Evolutionary conservation across 2,888 invertebrate species (phyloP).

Genomic region (Hetaerina titia): DNA sequence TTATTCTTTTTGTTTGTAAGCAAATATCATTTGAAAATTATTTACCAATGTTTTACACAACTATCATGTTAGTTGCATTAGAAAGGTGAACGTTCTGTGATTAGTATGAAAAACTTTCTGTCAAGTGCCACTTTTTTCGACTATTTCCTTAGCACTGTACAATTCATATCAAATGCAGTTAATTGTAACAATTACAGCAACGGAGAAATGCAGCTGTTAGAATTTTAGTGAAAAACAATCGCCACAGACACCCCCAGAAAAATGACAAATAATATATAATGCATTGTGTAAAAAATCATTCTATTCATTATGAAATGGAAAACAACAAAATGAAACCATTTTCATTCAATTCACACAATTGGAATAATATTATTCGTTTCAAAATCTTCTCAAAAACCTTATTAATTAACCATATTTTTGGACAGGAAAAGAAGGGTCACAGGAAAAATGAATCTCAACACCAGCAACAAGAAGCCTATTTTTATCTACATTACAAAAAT

Average conservation of each 20-base stretch:
- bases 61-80: slow-evolving; percentile 10
- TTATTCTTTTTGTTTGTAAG: too few species aligned
- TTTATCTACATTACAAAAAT: slow-evolving; percentile 66
- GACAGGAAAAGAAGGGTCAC: slow-evolving; percentile 64
- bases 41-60: neutral
- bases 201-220: slow-evolving; percentile 45
- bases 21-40: neutral
- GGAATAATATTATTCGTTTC: neutral
- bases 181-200: slow-evolving; percentile 12
- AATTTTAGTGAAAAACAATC: neutral
- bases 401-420: neutral
- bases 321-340: neutral
- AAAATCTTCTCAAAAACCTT: neutral
- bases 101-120: neutral
- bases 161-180: slow-evolving; percentile 49
- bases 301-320: slow-evolving; percentile 20
- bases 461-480: slow-evolving; percentile 60
- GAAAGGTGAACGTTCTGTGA: neutral
- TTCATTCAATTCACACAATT: neutral
- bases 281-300: slow-evolving; percentile 42
- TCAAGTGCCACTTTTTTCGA: neutral
- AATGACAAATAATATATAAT: neutral
- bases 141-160: neutral
- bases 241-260: slow-evolving; percentile 20
- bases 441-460: slow-evolving; percentile 64